phyloP scores from a whole-genome alignment of 2,113 vertebrate genomes.

The Mandrillus leucophaeus region DNA sequence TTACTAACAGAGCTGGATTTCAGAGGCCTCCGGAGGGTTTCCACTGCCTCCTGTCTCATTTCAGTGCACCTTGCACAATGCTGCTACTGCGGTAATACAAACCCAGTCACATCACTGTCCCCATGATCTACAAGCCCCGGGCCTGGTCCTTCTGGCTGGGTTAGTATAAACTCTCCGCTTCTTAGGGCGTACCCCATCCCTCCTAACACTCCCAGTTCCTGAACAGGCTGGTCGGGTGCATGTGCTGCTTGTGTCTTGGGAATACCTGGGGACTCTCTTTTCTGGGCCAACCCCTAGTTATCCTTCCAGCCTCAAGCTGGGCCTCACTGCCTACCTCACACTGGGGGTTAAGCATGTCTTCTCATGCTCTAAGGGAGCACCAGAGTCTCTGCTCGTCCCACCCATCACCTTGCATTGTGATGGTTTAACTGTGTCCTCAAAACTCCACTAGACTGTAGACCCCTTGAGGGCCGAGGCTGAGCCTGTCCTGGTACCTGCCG shows the following conservation, averaged over 20 bases:
- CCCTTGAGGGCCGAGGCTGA: accelerated
- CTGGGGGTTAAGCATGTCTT: no score
- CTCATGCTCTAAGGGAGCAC: background rate
- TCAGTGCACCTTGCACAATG: no score
- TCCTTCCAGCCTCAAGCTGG: background rate
- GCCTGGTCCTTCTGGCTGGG: background rate
- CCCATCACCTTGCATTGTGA: background rate
- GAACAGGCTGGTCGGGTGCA: background rate
- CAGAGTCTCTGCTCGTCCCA: background rate
- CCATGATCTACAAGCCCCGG: background rate
- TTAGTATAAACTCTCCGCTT: background rate
- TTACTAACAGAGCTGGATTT: background rate
- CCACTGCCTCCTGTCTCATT: background rate
- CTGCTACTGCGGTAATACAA: background rate
- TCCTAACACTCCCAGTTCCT: background rate
- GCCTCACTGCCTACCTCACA: no score
- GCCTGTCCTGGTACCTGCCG: background rate
- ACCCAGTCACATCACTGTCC: background rate
- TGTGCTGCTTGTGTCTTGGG: background rate
- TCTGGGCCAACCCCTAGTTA: background rate
- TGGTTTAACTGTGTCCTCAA: background rate
- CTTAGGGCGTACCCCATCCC: accelerated
- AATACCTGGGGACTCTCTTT: background rate
- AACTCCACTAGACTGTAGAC: background rate
- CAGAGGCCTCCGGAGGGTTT: background rate